A percentile compares a stretch with the other conserved stretches of the same genome.
Evolutionary conservation across 2,888 invertebrate genomes (phyloP).

Genomic region (Chirona hameri): DNA sequence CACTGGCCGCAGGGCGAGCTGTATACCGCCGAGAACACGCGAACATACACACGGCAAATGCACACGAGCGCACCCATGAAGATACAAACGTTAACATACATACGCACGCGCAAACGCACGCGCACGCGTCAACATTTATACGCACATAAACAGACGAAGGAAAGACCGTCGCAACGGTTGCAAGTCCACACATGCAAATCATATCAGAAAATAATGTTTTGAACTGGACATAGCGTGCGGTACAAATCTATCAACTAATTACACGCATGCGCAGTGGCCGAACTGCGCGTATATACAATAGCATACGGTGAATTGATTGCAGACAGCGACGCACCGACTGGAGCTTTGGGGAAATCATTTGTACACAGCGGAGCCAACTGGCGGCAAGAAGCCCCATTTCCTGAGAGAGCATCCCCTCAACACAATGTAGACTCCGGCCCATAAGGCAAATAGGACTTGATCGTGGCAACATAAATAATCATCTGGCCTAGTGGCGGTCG

Average conservation of each 20-base stretch:
- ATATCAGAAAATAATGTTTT: conserved; percentile 2
- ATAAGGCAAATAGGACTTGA: neutral
- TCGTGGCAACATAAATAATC: neutral
- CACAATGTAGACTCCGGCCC: neutral
- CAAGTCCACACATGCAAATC: neutral
- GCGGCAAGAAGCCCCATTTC: conserved; percentile 7
- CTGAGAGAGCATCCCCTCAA: conserved; percentile 1
- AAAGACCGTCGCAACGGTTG: no score
- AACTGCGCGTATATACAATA: neutral
- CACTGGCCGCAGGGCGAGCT: neutral
- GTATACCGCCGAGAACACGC: neutral
- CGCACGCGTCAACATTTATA: neutral
- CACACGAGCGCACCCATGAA: no score
- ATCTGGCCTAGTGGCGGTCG: neutral
- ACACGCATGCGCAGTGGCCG: neutral
- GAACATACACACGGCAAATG: no score
- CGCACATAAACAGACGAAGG: neutral
- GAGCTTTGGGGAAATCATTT: conserved; percentile 13
- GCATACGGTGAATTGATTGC: neutral
- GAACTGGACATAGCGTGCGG: neutral
- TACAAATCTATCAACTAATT: neutral
- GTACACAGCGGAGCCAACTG: neutral
- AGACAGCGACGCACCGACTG: neutral
- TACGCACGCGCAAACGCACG: neutral
- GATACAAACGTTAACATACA: neutral